Evolutionary conservation across 2,113 vertebrate species (phyloP), one percentile per base, ranked within the genome.

Genomic region (Sander lucioperca): DNA sequence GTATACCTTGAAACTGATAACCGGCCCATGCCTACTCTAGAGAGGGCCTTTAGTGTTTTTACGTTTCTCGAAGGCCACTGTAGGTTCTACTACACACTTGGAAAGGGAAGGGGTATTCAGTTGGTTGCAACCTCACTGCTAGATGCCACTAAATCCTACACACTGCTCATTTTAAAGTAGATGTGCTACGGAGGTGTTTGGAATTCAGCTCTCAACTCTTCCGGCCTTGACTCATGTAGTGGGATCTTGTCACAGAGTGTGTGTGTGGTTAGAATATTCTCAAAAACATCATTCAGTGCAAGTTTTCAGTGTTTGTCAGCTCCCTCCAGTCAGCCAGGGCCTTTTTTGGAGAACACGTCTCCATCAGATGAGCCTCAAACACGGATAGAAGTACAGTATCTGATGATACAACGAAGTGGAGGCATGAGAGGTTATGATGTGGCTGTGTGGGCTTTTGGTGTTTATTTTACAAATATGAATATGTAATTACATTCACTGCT

Each of bases 161-260:
- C 5, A 33, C 30, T 30, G 30, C 30, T 33, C 30, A 5, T 33
- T 67, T 51, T 5, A 51, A 74, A 62, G 19, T 23, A 56, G 48
- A 66, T 58, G 51, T 30, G n/a, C 12, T 14, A 18, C 51, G 56
- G 25, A 83, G 14, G 64, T 69, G 62, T 74, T 77, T 85, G 18
- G 74, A 62, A 83, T 85, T 71, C 65, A 83, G 56, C 62, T 73
- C 54, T 30, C 11, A 64, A 21, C 33, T 47, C 62, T 25, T 47
- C 10, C 18, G 10, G n/a, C 13, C 0, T 4, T 23, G 61, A 81
- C 54, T 16, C 53, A 2, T 61, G 39, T n/a, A 9, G 16, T 21
- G 36, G 36, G 63, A 63, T 70, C 21, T 39, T 9, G 6, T 63
- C 56, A 36, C 19, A 30, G 58, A 39, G 56, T 12, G 23, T 14